Evolutionary conservation across 2,888 invertebrate species (phyloP).

Genomic region (Monochamus alternatus): DNA sequence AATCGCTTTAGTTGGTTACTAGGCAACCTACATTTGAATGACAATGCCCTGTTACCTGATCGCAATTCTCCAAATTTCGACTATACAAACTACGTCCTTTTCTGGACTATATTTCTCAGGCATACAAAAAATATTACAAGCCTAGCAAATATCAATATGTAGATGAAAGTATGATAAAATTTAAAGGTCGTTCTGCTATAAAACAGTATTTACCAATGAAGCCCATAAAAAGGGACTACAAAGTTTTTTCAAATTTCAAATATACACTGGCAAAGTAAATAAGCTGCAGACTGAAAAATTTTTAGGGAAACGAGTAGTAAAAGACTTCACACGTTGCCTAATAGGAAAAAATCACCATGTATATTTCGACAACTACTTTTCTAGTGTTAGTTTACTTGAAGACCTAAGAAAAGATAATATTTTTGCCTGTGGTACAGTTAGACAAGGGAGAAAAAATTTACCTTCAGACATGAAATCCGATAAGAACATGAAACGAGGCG

Average conservation of each 20-base stretch:
- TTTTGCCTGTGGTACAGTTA: conserved; percentile 25
- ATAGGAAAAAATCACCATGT: too few relatives aligned
- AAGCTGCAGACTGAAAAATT: background rate
- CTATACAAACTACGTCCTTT: conserved; percentile 57
- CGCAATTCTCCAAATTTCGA: conserved; percentile 47
- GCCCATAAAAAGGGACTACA: conserved; percentile 40
- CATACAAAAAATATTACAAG: conserved; percentile 33
- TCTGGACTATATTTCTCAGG: conserved; percentile 46
- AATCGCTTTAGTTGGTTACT: conserved; percentile 48
- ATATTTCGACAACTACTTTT: too few relatives aligned
- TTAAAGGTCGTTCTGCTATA: conserved; percentile 37
- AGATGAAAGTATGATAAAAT: conserved; percentile 42
- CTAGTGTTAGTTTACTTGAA: conserved; percentile 49
- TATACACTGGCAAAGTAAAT: conserved; percentile 25
- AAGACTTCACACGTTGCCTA: conserved; percentile 47
- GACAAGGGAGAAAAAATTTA: too few relatives aligned
- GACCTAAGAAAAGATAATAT: conserved; percentile 38
- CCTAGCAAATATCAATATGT: conserved; percentile 26
- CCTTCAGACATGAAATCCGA: too few relatives aligned
- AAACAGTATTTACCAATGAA: conserved; percentile 44
- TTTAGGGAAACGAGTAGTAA: conserved; percentile 50
- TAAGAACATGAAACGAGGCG: too few relatives aligned
- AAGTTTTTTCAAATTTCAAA: conserved; percentile 4
- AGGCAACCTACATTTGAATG: conserved; percentile 55
- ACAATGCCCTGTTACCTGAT: conserved; percentile 48